Percentiles rank a stretch among this genome's conserved stretches.
Evolutionary conservation across 2,888 invertebrate genomes (phyloP).

Genomic region (Lampropteryx suffumata): DNA sequence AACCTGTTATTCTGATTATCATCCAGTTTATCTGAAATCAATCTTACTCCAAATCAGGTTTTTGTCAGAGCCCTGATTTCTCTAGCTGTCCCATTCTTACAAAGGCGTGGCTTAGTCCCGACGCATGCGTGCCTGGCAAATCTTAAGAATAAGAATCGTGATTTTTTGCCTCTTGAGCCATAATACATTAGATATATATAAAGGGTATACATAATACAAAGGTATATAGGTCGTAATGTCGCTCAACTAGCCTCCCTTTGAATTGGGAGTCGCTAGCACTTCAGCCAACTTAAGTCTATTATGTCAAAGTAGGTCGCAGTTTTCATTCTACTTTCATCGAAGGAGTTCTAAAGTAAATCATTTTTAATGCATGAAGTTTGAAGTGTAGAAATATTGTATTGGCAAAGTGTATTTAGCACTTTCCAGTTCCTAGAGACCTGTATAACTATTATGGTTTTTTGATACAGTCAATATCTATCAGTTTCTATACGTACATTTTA

Average conservation of each 20-base stretch:
- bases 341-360: constrained; percentile 13
- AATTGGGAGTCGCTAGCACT: constrained; percentile 12
- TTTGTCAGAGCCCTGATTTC: constrained; percentile 51
- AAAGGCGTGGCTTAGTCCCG: constrained; percentile 62
- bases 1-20: constrained; percentile 59
- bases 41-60: constrained; percentile 59
- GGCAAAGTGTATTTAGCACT: no score
- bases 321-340: constrained; percentile 17
- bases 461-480: no score
- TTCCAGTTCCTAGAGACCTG: no score
- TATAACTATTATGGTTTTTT: no score
- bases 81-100: constrained; percentile 60
- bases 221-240: constrained; percentile 39
- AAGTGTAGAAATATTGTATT: neutral
- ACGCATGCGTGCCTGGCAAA: constrained; percentile 67
- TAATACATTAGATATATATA: constrained; percentile 61
- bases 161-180: constrained; percentile 58
- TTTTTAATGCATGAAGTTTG: constrained; percentile 17
- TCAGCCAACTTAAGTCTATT: constrained; percentile 17
- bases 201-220: constrained; percentile 41
- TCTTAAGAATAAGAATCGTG: constrained; percentile 76
- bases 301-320: constrained; percentile 23
- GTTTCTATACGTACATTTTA: no score
- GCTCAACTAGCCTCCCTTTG: constrained; percentile 22
- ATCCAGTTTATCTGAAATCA: constrained; percentile 65